Conservation (phyloP, 2,113 vertebrate genomes). For the Pelobates fuscus region DNA sequence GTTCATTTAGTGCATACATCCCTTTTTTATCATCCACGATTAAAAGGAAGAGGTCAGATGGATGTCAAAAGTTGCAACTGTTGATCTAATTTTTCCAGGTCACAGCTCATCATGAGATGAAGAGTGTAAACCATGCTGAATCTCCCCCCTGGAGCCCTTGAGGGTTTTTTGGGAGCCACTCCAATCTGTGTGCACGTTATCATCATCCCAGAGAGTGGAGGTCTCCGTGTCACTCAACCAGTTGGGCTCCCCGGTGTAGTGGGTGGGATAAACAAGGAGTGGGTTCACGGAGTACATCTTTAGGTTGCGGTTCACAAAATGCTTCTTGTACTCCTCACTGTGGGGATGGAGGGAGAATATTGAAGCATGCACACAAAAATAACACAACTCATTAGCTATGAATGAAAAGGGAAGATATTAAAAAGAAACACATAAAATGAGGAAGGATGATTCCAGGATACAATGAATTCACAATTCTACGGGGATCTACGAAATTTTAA, state of each 20-base stretch:
- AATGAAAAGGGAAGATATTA: too few species aligned
- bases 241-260: conserved; percentile 84
- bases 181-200: conserved; percentile 82
- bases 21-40: background rate
- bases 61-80: background rate
- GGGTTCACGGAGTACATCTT: conserved; percentile 82
- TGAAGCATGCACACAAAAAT: background rate
- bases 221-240: conserved; percentile 97
- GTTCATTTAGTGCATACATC: too few species aligned
- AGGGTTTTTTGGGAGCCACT: conserved; percentile 86
- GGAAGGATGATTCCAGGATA: too few species aligned
- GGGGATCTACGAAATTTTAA: too few species aligned
- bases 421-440: too few species aligned
- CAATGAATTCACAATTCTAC: too few species aligned
- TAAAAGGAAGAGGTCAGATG: too few species aligned
- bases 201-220: conserved; percentile 92
- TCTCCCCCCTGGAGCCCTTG: conserved; percentile 65
- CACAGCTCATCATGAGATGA: conserved; percentile 79
- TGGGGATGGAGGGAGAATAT: background rate
- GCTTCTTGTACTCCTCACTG: conserved; percentile 86
- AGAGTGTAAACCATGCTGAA: conserved; percentile 62
- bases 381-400: too few species aligned
- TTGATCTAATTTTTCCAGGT: conserved; percentile 17
- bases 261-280: conserved; percentile 86
- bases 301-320: conserved; percentile 83